Conservation (phyloP, 2,797 vertebrate species). For the Sciurus carolinensis region DNA sequence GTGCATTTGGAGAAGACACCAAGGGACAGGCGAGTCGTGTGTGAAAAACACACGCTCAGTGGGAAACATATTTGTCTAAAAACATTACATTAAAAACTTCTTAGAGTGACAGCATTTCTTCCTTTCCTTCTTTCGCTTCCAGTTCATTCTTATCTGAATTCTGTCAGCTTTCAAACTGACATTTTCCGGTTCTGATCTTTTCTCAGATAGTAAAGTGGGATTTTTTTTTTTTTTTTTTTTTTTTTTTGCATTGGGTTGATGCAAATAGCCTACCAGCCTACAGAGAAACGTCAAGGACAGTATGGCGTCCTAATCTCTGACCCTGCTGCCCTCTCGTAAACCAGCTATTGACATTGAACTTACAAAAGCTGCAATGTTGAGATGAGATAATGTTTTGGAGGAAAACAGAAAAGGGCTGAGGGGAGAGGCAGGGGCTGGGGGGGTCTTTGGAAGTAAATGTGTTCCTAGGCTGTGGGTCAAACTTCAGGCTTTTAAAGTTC, state of each 20-base stretch:
- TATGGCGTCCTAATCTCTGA: constrained; percentile 90
- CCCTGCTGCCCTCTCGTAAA: constrained; percentile 88
- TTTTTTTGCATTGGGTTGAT: constrained; percentile 83
- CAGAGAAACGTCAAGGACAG: constrained; percentile 90
- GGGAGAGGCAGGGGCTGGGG: constrained; percentile 3
- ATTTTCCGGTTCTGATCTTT: constrained; percentile 92
- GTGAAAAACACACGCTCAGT: constrained; percentile 75
- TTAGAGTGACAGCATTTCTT: constrained; percentile 79
- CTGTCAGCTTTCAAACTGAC: constrained; percentile 91
- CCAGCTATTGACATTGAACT: constrained; percentile 92
- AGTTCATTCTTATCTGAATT: constrained; percentile 90
- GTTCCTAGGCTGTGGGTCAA: not conserved
- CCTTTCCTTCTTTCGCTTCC: constrained; percentile 84
- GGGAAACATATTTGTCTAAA: constrained; percentile 78
- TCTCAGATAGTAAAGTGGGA: constrained; percentile 88
- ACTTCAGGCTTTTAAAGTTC: constrained; percentile 52
- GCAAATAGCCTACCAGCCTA: constrained; percentile 89
- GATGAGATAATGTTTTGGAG: constrained; percentile 88
- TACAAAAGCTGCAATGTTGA: constrained; percentile 85
- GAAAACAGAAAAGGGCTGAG: constrained; percentile 60
- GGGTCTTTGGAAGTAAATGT: constrained; percentile 48
- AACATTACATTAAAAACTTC: constrained; percentile 84
- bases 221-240: constrained; percentile 73
- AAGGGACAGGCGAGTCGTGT: constrained; percentile 36
- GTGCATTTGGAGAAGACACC: constrained; percentile 73